Percentiles rank a stretch among this genome's conserved stretches.
phyloP scores from a whole-genome alignment of 1,140 invertebrate genomes.

The Mizuhopecten yessoensis region DNA sequence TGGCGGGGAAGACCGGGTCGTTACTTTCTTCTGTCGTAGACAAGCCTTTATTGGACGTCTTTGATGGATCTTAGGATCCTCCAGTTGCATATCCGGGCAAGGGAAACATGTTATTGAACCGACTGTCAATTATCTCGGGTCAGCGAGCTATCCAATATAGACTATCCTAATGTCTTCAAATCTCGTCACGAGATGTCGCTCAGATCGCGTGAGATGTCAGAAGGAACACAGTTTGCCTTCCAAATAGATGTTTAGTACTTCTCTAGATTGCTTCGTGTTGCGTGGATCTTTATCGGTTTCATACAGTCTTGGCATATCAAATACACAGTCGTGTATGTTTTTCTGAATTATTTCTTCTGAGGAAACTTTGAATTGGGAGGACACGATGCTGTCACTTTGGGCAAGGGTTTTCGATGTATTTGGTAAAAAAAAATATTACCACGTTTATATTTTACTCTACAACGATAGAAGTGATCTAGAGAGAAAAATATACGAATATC shows the following conservation, averaged over 20 bases:
- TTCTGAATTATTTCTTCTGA: not conserved
- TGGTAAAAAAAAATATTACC: not conserved
- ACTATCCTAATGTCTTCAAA: constrained; percentile 34
- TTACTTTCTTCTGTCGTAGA: constrained; percentile 34
- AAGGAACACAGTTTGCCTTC: not conserved
- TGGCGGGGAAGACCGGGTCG: constrained; percentile 18
- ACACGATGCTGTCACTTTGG: not conserved
- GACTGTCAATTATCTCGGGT: constrained; percentile 23
- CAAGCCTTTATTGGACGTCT: not conserved
- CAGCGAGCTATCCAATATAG: constrained; percentile 25
- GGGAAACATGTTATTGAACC: constrained; percentile 24
- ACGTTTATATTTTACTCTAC: not conserved
- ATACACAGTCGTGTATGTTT: not conserved
- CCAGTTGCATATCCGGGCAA: constrained; percentile 20
- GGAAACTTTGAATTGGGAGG: not conserved
- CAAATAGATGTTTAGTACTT: constrained; percentile 27
- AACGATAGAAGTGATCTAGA: not conserved
- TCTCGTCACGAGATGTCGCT: constrained; percentile 23
- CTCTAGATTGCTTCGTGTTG: not conserved
- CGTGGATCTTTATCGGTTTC: constrained; percentile 14
- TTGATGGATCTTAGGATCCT: not conserved
- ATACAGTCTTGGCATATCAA: not conserved
- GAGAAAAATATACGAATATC: no score
- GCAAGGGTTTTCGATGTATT: not conserved
- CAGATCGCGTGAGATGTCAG: constrained; percentile 31